Evolutionary conservation across 2,113 vertebrate species (phyloP).

Genomic region (Pampusana beccarii): DNA sequence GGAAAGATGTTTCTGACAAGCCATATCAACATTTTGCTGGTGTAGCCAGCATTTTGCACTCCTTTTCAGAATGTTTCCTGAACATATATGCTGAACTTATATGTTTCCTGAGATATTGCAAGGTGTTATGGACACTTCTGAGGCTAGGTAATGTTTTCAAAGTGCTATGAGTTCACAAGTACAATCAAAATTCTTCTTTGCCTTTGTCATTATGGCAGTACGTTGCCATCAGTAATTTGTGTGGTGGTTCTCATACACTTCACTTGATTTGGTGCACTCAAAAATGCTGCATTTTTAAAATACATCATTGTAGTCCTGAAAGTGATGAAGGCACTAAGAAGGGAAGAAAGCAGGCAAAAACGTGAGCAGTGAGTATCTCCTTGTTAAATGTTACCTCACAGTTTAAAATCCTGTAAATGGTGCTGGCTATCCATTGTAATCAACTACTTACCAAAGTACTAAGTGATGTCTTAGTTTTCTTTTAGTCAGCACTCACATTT

Average conservation of each 20-base stretch:
- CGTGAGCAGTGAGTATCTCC: neutral
- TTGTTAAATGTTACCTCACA: neutral
- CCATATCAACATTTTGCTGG: neutral
- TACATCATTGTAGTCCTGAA: neutral
- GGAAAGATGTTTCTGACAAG: neutral
- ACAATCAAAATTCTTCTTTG: neutral
- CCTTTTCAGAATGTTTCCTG: neutral
- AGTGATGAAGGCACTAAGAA: neutral
- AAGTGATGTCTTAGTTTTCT: neutral
- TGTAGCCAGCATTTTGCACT: neutral
- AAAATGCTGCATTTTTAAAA: neutral
- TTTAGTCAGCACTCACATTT: neutral
- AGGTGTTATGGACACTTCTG: neutral
- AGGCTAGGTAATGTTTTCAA: neutral
- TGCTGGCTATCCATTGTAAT: neutral
- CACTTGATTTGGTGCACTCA: neutral
- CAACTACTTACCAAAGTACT: neutral
- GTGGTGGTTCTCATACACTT: neutral
- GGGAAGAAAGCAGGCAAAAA: neutral
- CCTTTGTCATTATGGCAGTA: neutral
- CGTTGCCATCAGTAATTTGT: accelerated
- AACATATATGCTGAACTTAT: neutral
- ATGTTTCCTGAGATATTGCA: neutral
- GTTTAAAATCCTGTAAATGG: neutral
- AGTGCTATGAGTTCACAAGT: neutral